Evolutionary conservation across 2,797 vertebrate species (phyloP).

Genomic region (Phataginus tetradactyla): DNA sequence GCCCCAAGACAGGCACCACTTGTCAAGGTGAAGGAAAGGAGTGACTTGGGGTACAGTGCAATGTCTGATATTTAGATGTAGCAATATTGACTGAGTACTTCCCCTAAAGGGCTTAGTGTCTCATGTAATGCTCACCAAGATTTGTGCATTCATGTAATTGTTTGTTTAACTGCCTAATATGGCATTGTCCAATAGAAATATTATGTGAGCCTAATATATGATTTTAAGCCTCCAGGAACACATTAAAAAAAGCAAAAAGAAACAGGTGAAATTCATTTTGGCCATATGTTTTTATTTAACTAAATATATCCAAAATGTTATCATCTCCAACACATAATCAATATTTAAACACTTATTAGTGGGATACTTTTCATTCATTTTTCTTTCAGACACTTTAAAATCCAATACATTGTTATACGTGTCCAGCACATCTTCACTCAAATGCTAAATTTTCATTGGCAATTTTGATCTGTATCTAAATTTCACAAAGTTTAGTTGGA

Average conservation of each 20-base stretch:
- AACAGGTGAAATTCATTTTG: background rate
- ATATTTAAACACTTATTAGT: background rate
- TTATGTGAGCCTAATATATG: background rate
- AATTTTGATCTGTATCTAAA: background rate
- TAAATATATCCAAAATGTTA: background rate
- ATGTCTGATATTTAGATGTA: background rate
- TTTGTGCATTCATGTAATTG: background rate
- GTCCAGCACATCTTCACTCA: background rate
- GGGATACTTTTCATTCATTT: background rate
- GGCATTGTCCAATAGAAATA: background rate
- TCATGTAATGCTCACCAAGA: background rate
- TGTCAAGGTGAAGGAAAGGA: background rate
- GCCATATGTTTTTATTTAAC: background rate
- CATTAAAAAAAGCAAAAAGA: background rate
- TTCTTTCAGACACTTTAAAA: background rate
- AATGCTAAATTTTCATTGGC: background rate
- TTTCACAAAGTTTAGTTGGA: conserved; percentile 8
- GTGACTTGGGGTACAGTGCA: background rate
- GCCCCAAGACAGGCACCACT: background rate
- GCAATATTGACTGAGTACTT: background rate
- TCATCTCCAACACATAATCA: background rate
- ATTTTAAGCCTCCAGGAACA: background rate
- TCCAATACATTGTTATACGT: background rate
- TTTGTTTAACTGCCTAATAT: background rate
- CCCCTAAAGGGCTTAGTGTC: background rate